Conservation (phyloP, 2,797 vertebrate species). For the Crocidura indochinensis region DNA sequence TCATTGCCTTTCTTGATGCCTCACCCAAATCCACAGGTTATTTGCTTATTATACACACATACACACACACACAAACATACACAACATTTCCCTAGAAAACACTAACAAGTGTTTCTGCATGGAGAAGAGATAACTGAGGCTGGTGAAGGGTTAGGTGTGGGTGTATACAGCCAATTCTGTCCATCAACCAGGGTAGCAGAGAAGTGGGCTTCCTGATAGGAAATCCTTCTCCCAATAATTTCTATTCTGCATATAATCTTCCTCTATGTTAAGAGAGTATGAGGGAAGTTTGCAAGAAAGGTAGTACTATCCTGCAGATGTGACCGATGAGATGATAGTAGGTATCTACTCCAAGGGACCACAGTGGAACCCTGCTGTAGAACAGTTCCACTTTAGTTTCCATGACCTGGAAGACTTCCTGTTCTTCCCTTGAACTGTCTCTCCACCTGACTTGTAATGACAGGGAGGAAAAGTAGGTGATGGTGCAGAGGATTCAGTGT, state of each 20-base stretch:
- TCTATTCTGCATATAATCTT: neutral
- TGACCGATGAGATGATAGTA: neutral
- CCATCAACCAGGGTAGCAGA: no score
- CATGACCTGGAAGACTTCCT: neutral
- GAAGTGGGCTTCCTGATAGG: no score
- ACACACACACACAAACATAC: neutral
- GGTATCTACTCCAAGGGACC: neutral
- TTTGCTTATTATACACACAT: neutral
- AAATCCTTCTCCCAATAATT: neutral
- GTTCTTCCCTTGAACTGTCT: fast-evolving
- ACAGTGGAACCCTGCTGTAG: neutral
- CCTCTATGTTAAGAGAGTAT: neutral
- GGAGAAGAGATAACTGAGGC: neutral
- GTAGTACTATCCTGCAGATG: neutral
- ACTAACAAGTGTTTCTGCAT: neutral
- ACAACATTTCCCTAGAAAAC: neutral
- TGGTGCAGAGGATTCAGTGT: neutral
- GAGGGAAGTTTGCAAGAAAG: neutral
- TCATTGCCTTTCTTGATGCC: neutral
- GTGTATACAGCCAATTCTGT: neutral
- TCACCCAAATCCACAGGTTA: neutral
- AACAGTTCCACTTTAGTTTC: neutral
- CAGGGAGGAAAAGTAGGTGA: neutral
- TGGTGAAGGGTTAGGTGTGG: neutral
- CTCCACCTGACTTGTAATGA: neutral